Evolutionary conservation across 2,888 invertebrate species (phyloP).

Genomic region (Coecobrya sp.): DNA sequence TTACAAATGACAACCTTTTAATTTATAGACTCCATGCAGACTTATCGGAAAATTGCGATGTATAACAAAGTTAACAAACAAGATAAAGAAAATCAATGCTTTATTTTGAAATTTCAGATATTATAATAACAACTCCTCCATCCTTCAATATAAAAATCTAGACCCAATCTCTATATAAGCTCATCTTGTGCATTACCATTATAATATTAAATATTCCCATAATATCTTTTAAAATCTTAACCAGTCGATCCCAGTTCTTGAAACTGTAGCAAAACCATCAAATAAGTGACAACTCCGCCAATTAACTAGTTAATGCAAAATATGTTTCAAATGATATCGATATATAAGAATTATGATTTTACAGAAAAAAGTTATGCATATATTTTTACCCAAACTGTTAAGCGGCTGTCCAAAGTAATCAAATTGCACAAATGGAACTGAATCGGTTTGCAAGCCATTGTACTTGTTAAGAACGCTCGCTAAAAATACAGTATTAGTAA

Average conservation of each 20-base stretch:
- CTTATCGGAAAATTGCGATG: too few relatives aligned
- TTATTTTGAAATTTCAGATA: too few relatives aligned
- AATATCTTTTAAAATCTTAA: background rate
- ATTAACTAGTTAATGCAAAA: constrained; percentile 46
- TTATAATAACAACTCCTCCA: too few relatives aligned
- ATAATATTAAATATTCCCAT: too few relatives aligned
- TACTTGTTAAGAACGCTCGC: constrained; percentile 49
- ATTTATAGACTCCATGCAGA: too few relatives aligned
- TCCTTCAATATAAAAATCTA: too few relatives aligned
- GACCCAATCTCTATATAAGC: too few relatives aligned
- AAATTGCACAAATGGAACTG: constrained; percentile 57
- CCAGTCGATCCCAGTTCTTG: constrained; percentile 26
- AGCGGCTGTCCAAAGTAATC: constrained; percentile 29
- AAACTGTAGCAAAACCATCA: constrained; percentile 71
- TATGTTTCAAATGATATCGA: background rate
- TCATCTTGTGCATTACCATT: too few relatives aligned
- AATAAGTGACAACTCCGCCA: constrained; percentile 69
- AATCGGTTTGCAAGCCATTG: constrained; percentile 58
- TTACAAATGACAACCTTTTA: too few relatives aligned
- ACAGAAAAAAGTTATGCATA: background rate
- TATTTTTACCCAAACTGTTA: constrained; percentile 58
- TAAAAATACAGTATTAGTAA: too few relatives aligned
- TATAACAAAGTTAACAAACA: too few relatives aligned
- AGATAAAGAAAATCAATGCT: too few relatives aligned
- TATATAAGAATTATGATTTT: background rate